Conservation (phyloP, 2,113 vertebrate species). For the Sylvia atricapilla region DNA sequence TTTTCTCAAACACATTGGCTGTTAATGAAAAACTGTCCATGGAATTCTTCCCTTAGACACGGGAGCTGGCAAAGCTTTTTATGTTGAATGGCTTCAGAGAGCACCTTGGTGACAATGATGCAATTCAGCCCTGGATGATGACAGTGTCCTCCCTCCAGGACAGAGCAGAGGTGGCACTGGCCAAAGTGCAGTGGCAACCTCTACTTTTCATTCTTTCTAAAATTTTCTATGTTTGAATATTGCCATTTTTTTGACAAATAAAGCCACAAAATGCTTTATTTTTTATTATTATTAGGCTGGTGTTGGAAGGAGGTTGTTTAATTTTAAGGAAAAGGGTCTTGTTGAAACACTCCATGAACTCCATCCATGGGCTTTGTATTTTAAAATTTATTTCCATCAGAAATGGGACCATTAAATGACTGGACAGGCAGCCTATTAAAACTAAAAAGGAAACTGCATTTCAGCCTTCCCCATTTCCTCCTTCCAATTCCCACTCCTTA, state of each 20-base stretch:
- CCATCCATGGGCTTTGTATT: not conserved
- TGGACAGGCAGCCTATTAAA: not conserved
- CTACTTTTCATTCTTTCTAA: not conserved
- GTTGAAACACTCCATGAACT: not conserved
- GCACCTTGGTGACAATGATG: accelerated
- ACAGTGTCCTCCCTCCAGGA: not conserved
- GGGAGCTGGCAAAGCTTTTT: not conserved
- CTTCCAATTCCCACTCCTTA: not conserved
- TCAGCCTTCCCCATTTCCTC: not conserved
- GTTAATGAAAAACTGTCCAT: not conserved
- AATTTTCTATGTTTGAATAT: not conserved
- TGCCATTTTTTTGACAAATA: not conserved
- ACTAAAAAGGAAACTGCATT: not conserved
- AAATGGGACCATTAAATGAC: not conserved
- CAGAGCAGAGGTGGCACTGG: not conserved
- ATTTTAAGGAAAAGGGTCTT: not conserved
- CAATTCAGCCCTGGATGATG: not conserved
- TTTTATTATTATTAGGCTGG: not conserved
- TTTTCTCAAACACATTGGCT: not conserved
- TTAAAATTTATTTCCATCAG: not conserved
- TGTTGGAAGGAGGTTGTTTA: not conserved
- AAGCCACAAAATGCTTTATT: not conserved
- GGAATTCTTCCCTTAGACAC: not conserved
- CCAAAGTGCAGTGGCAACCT: not conserved
- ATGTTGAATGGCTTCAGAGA: accelerated